Conservation (phyloP, 2,113 vertebrate genomes). For the Camelus bactrianus region DNA sequence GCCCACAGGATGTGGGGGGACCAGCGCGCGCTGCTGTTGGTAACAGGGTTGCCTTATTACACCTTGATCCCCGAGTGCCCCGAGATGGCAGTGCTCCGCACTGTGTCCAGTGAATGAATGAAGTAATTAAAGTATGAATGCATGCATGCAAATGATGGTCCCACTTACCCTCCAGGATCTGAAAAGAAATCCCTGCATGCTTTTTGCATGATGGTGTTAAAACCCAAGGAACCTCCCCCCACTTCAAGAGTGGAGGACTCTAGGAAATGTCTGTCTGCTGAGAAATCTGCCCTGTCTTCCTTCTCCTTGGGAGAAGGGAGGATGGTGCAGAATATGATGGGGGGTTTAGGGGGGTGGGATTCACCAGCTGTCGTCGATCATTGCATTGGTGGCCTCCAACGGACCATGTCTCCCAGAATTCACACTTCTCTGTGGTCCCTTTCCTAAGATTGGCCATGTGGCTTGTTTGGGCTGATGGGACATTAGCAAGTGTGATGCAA, state of each 20-base stretch:
- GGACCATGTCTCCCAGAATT: background rate
- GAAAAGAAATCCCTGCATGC: background rate
- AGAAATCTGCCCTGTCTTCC: background rate
- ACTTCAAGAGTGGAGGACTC: background rate
- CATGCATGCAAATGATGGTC: background rate
- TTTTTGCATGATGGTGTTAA: background rate
- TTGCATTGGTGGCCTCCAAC: background rate
- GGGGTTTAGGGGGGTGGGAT: too few relatives aligned
- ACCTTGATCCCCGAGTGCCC: background rate
- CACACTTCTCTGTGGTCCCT: background rate
- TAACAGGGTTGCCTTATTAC: background rate
- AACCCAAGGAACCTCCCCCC: background rate
- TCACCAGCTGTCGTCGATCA: background rate
- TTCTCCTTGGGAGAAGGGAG: background rate
- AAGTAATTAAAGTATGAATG: background rate
- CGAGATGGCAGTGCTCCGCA: background rate
- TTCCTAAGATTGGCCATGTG: background rate
- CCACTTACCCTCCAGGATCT: background rate
- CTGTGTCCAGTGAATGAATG: background rate
- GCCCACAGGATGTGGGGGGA: background rate
- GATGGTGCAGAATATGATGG: background rate
- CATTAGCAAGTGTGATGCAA: background rate
- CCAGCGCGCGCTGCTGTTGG: accelerated
- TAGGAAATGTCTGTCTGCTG: background rate
- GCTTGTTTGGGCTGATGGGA: background rate